phyloP scores from a whole-genome alignment of 2,888 invertebrate species.

The Lasioglossum vierecki region DNA sequence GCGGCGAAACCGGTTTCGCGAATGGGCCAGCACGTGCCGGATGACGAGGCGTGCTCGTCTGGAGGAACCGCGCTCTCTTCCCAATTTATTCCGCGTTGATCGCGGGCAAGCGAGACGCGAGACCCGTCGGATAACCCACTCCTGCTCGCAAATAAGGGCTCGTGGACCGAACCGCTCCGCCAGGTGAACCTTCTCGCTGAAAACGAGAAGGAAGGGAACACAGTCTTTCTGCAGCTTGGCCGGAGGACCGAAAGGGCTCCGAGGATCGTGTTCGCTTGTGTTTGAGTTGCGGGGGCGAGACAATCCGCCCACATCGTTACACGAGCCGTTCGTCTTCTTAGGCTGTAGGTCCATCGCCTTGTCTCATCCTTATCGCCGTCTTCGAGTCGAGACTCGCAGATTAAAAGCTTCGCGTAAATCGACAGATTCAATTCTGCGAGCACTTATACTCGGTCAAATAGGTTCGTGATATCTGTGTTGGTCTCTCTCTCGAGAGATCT shows the following conservation, averaged over 20 bases:
- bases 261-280: slow-evolving; percentile 38
- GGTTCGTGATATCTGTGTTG: neutral
- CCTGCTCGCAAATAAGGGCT: slow-evolving; percentile 33
- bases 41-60: slow-evolving; percentile 62
- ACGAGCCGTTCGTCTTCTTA: slow-evolving; percentile 45
- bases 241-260: slow-evolving; percentile 34
- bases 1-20: slow-evolving; percentile 66
- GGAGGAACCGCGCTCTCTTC: slow-evolving; percentile 53
- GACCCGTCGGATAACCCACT: slow-evolving; percentile 28
- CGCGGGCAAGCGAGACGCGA: slow-evolving; percentile 15
- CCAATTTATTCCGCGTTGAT: slow-evolving; percentile 62
- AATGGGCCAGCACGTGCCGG: slow-evolving; percentile 67
- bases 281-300: slow-evolving; percentile 69
- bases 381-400: slow-evolving; percentile 17
- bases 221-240: slow-evolving; percentile 8
- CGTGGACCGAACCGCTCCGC: slow-evolving; percentile 19
- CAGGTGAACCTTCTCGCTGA: slow-evolving; percentile 52
- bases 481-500: neutral
- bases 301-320: slow-evolving; percentile 65
- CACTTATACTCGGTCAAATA: neutral
- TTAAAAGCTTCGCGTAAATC: slow-evolving; percentile 38
- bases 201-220: slow-evolving; percentile 23
- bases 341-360: slow-evolving; percentile 38
- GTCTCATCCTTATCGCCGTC: slow-evolving; percentile 38
- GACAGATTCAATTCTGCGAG: slow-evolving; percentile 9